phyloP scores from a whole-genome alignment of 2,113 vertebrate genomes.

The Neomonachus schauinslandi region DNA sequence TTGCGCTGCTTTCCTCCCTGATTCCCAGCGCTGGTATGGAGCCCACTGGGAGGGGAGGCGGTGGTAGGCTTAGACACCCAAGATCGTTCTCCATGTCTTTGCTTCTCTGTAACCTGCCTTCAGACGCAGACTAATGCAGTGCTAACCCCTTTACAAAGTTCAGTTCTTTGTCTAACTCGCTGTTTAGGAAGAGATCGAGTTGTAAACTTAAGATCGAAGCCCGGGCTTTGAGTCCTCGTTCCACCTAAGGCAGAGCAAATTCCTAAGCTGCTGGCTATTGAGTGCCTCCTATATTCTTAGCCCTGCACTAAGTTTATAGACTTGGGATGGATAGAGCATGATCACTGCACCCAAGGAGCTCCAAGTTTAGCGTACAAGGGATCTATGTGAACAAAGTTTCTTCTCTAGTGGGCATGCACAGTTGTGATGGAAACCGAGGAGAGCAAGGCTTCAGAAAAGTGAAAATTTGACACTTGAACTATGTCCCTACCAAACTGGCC shows the following conservation, averaged over 20 bases:
- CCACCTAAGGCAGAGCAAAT: neutral
- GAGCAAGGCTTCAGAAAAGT: neutral
- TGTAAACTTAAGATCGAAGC: neutral
- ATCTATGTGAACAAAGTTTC: neutral
- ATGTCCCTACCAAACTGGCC: neutral
- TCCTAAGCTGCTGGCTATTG: neutral
- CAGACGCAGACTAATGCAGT: neutral
- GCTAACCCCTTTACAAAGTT: neutral
- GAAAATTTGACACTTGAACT: neutral
- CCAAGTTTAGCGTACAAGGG: neutral
- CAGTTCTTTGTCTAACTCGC: neutral
- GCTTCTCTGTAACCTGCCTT: neutral
- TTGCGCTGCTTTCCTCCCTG: too few species aligned
- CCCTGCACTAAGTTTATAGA: neutral
- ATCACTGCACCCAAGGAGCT: neutral
- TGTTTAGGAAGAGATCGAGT: neutral
- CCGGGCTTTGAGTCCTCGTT: neutral
- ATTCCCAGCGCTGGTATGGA: too few species aligned
- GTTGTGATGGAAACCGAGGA: neutral
- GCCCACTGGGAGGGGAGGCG: rapidly evolving
- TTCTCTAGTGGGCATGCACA: neutral
- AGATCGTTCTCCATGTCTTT: neutral
- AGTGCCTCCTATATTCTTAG: neutral
- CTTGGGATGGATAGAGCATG: neutral
- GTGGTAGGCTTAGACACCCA: neutral